Evolutionary conservation across 2,113 vertebrate genomes (phyloP), one percentile per base, ranked within the genome.

Genomic region (Neofelis nebulosa): DNA sequence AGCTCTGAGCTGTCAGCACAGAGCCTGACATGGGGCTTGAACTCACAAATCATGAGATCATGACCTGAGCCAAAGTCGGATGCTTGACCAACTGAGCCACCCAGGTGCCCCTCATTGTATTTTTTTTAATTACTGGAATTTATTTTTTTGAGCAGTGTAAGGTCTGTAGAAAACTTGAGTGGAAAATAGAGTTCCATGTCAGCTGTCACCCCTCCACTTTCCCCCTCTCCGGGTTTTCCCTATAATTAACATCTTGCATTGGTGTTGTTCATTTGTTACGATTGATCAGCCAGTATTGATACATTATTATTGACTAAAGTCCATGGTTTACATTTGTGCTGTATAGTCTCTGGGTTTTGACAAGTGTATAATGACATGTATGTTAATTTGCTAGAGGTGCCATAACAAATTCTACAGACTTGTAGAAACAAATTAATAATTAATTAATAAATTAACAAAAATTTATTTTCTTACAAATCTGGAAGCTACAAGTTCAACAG

Each of bases 61-160:
- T 61, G 57, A 61, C 57, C 57, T 61, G 57, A 61, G 57, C 57
- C 57, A 61, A 57, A 57, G 57, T 61, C 57, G 1, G 57, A 23
- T 3, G 21, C 57, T 61, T 61, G 23, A 61, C 8, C 73, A 48
- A 29, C 25, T 45, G 73, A 76, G 38, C 41, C 73, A 76, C 38
- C 38, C 38, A 76, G 38, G 13, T 7, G 41, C 25, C 38, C 13
- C 38, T 76, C 25, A 41, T 7, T 15, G 71, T 15, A 65, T 66
- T 76, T 38, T 84, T 84, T 74, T 74, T 36, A 52, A 89, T 71
- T 29, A 78, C 21, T 38, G 38, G 33, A 84, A 8, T 55, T 85
- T 80, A 52, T 57, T 66, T 95, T 88, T 88, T 76, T 63, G 52
- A 94, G 18, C 55, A 81, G 5, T 74, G 73, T 94, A 91, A 94